Evolutionary conservation across 2,888 invertebrate species (phyloP), one percentile per base, ranked within the genome.

Genomic region (Oeneis ivallda): DNA sequence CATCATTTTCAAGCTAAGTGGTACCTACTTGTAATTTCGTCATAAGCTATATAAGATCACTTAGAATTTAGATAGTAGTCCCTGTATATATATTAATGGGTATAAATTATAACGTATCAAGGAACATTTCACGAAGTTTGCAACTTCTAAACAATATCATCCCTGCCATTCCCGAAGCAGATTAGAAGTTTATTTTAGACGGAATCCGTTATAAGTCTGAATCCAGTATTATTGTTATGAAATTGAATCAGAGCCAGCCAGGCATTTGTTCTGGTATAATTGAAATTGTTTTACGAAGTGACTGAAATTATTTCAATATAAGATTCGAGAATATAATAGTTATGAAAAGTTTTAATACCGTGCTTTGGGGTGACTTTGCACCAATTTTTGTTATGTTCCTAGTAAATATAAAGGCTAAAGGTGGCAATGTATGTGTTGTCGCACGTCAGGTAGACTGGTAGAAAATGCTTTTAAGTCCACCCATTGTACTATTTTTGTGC

Each of bases 221-320:
- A 60, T 26, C 64, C n/a, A 26, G 37, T 41, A n/a, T 41, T 41
- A 56, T 56, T 56, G 56, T 56, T 41, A 9, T 7, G 34, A 41
- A 34, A 60, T 60, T 60, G 19, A 49, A 15, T 49, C 47, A 15
- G 8, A 39, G 41, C 56, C 54, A 39, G 54, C 17, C 56, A 41
- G 19, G 19, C 56, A 9, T 56, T 54, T 39, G 13, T 54, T 41
- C 56, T 41, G 41, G n/a, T n/a, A 39, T 56, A 56, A 56, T 56
- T 56, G 41, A 41, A 56, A 41, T 56, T 56, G 41, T 56, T 41
- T 17, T 19, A 41, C 8, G 1, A 13, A 11, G n/a, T 53, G 9
- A n/a, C 32, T 32, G 52, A 52, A 32, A 32, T 52, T 13, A 50
- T 17, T 50, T 32, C n/a, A 26, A 52, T 52, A n/a, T 32, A 32